Evolutionary conservation across 2,113 vertebrate genomes (phyloP).

Genomic region (Bolborhynchus lineola): DNA sequence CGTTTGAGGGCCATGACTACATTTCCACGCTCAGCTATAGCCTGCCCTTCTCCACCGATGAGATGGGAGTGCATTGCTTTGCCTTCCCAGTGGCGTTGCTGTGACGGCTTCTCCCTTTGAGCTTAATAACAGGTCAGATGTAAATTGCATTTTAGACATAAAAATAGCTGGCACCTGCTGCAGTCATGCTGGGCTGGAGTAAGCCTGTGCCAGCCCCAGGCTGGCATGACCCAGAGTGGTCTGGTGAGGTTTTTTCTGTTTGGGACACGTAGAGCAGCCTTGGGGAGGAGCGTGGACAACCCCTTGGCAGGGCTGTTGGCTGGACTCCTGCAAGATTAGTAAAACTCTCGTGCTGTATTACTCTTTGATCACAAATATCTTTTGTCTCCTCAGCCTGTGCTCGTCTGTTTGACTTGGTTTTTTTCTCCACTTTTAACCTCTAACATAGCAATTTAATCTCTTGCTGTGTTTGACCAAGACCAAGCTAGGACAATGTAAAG

Average conservation of each 20-base stretch:
- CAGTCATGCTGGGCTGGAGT: not conserved
- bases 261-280: not conserved
- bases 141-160: not conserved
- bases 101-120: not conserved
- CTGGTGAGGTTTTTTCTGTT: not conserved
- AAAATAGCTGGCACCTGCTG: slow-evolving; percentile 57
- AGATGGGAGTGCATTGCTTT: rapidly evolving
- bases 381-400: not conserved
- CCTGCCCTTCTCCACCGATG: rapidly evolving
- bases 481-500: not conserved
- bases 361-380: not conserved
- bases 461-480: not conserved
- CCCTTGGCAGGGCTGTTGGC: not conserved
- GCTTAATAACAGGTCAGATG: not conserved
- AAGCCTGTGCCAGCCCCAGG: not conserved
- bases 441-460: not conserved
- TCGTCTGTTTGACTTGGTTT: not conserved
- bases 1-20: rapidly evolving
- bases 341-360: not conserved
- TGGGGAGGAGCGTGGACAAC: not conserved
- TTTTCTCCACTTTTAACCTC: not conserved
- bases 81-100: rapidly evolving
- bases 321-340: not conserved
- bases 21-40: rapidly evolving
- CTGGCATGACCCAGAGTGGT: not conserved